Conservation (phyloP, 2,113 vertebrate genomes). For the Gasterosteus aculeatus region DNA sequence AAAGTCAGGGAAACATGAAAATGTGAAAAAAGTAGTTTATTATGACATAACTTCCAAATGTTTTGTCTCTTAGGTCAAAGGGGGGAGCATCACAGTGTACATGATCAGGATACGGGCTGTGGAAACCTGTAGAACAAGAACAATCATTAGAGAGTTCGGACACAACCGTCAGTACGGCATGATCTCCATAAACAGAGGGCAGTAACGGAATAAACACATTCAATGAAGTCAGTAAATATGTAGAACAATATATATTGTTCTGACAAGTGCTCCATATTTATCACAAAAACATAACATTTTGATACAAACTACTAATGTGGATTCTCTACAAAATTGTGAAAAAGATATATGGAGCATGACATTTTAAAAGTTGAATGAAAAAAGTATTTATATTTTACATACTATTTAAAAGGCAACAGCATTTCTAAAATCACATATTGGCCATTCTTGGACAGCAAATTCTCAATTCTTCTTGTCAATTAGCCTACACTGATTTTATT, state of each 20-base stretch:
- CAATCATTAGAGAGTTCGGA: conserved; percentile 1
- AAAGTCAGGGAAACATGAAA: conserved; percentile 3
- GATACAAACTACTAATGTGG: neutral
- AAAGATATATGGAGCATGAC: neutral
- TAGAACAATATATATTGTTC: neutral
- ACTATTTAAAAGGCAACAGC: neutral
- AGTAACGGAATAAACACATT: neutral
- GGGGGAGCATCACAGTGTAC: conserved; percentile 18
- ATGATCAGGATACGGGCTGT: conserved; percentile 22
- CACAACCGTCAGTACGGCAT: conserved; percentile 40
- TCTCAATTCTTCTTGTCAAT: neutral
- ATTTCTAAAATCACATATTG: neutral
- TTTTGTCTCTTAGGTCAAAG: conserved; percentile 4
- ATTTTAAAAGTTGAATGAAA: neutral
- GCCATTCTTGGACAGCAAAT: neutral
- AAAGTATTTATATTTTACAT: neutral
- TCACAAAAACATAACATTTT: neutral
- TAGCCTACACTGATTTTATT: neutral
- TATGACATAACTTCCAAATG: conserved; percentile 35
- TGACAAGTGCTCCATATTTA: neutral
- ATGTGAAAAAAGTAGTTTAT: conserved; percentile 50
- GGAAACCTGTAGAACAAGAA: conserved; percentile 62
- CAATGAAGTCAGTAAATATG: neutral
- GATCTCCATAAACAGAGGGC: conserved; percentile 17
- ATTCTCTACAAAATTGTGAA: neutral